These are phyloP conservation scores for Melanotaenia nigrans DNA, from an alignment of 2,797 vertebrate genomes.

Conservation along the genomic window DNA sequence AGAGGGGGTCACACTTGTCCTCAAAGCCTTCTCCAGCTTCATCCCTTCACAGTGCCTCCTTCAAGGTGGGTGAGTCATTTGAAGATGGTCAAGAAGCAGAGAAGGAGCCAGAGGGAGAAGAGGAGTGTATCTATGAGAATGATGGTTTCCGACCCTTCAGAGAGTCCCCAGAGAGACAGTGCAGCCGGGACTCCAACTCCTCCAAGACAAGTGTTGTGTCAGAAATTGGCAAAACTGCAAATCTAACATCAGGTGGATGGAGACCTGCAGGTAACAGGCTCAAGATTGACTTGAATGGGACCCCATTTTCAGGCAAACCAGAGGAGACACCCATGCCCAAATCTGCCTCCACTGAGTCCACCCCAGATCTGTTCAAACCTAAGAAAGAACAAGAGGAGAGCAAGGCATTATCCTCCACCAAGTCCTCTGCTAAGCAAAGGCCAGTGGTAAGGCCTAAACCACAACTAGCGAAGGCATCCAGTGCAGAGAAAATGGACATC, in stretches of 20 bases:
- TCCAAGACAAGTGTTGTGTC: conserved; percentile 85
- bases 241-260: conserved; percentile 83
- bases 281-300: conserved; percentile 85
- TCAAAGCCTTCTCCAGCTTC: conserved; percentile 78
- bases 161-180: conserved; percentile 85
- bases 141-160: conserved; percentile 90
- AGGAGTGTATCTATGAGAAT: conserved; percentile 98
- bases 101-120: conserved; percentile 63
- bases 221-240: conserved; percentile 77
- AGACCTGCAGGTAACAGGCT: conserved; percentile 86
- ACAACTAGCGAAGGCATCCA: conserved; percentile 89
- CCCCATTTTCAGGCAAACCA: conserved; percentile 80
- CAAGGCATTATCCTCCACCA: conserved; percentile 61
- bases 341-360: conserved; percentile 68
- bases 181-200: conserved; percentile 87
- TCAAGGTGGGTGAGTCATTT: conserved; percentile 86
- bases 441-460: conserved; percentile 97
- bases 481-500: conserved; percentile 97
- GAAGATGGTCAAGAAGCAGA: conserved; percentile 87
- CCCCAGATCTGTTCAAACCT: conserved; percentile 78
- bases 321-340: conserved; percentile 73
- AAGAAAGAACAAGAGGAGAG: conserved; percentile 77
- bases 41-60: conserved; percentile 84
- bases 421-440: conserved; percentile 90
- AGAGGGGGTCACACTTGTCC: conserved; percentile 71